Evolutionary conservation across 2,797 vertebrate genomes (phyloP), one percentile per base, ranked within the genome.

Genomic region (Acrossocheilus fasciatus): DNA sequence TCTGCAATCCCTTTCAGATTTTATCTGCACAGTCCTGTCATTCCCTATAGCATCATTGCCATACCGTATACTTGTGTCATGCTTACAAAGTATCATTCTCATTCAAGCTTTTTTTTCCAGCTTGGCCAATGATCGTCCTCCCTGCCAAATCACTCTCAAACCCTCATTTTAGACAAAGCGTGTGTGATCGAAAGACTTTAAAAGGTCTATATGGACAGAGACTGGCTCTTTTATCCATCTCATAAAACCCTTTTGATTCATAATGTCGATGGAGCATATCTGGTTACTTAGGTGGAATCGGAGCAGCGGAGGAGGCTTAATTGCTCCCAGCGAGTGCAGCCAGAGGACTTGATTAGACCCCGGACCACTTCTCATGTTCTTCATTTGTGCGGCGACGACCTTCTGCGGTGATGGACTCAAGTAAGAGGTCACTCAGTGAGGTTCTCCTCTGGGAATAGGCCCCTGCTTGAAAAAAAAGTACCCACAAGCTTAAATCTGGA

Each of bases 331-430:
- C 90, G 93, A 95, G 94, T 91, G 92, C 92, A 93, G 94, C 92
- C 93, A 91, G 93, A 95, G 92, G 92, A 94, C 94, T 95, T 95
- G 95, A 95, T 95, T 95, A 95, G 94, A 93, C 93, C 93, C 94
- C 92, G 91, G 93, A 94, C 93, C 93, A 92, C 95, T 95, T 95
- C 95, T 96, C 95, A 95, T 96, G 94, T 95, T 95, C 95, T 95
- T 95, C 94, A 95, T 95, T 95, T 95, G 94, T 94, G 93, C 93
- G 94, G 93, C 93, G 91, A 95, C 92, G 94, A 95, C 94, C 95
- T 95, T 95, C 94, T 91, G 93, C 90, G 89, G 90, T 92, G 92
- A 93, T 93, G 92, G 94, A 95, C 95, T 94, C 93, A 93, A 91
- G 90, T 75, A 91, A 57, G 89, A 90, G 93, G 77, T 89, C 74